Base-by-base conservation (phyloP, 2,888 invertebrate species). In the Thereva nobilitata region DNA sequence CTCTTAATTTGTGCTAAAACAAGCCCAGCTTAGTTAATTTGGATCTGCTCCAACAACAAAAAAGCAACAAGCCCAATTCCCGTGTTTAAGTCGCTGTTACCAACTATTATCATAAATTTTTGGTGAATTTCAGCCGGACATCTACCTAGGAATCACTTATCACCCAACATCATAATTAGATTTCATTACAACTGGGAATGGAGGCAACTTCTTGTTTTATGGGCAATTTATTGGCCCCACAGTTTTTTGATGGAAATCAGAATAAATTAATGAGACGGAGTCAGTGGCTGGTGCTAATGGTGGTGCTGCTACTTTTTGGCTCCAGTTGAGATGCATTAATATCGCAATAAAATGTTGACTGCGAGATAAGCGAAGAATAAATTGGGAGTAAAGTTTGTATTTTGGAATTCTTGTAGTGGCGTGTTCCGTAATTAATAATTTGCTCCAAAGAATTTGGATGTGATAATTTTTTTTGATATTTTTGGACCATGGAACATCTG, bases 131-230 rank as follows among this genome's bases (percentile, higher is more conserved):
- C 10, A 45, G 59, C 45, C 47, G 12, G 59, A 12, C 45, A 49
- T 59, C 59, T 12, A 47, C 37, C 59, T 47, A 47, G 47, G 59
- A 47, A 45, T 47, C 59, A 59, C 59, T 59, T 59, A 59, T 59
- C 59, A 47, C 47, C 45, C 47, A 37, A 59, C 59, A 59, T 59
- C 59, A 59, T 59, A 59, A 59, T 59, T 59, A 59, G 49, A 59
- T 59, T 59, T 59, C 59, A 59, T 59, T 59, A 59, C 38, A 59
- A 47, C 49, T 6, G 23, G 12, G 23, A 59, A 59, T 59, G 59
- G 59, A 59, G 59, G 47, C 59, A 47, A 40, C 49, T 45, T 59
- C 59, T 47, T 59, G 59, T 59, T 59, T 59, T 59, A 59, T 49
- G 40, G 37, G 12, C 34, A 9, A 47, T 59, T 59, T 59, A 59